Evolutionary conservation across 2,797 vertebrate genomes (phyloP).

Genomic region (Falco rusticolus): DNA sequence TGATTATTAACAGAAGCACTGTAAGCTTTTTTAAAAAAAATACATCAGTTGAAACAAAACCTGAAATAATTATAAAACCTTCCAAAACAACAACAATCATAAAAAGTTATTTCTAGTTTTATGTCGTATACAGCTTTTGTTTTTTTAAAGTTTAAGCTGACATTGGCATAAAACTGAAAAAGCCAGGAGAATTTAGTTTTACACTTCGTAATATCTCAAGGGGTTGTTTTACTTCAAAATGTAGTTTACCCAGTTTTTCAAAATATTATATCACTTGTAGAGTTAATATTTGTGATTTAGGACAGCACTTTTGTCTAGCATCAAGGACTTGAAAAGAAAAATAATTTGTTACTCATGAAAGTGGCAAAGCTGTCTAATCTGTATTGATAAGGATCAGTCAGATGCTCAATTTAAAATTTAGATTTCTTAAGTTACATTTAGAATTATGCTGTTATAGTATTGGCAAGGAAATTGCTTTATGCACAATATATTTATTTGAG

Average conservation of each 20-base stretch:
- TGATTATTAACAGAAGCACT: not conserved
- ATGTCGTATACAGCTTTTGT: not conserved
- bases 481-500: not conserved
- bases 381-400: not conserved
- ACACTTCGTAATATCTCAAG: not conserved
- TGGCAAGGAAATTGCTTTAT: not conserved
- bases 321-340: not conserved
- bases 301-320: not conserved
- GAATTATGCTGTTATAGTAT: not conserved
- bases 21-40: not conserved
- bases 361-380: not conserved
- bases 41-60: not conserved
- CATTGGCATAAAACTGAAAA: not conserved
- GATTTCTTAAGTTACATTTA: not conserved
- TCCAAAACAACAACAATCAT: not conserved
- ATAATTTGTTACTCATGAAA: not conserved
- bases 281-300: not conserved
- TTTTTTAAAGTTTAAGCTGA: not conserved
- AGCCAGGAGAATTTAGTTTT: not conserved
- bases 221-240: not conserved
- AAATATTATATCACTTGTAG: not conserved
- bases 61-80: not conserved
- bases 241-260: not conserved
- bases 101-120: not conserved
- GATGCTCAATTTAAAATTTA: not conserved